These are phyloP conservation scores for Uromys caudimaculatus DNA, from an alignment of 2,797 vertebrate genomes.

Conservation along the genomic window DNA sequence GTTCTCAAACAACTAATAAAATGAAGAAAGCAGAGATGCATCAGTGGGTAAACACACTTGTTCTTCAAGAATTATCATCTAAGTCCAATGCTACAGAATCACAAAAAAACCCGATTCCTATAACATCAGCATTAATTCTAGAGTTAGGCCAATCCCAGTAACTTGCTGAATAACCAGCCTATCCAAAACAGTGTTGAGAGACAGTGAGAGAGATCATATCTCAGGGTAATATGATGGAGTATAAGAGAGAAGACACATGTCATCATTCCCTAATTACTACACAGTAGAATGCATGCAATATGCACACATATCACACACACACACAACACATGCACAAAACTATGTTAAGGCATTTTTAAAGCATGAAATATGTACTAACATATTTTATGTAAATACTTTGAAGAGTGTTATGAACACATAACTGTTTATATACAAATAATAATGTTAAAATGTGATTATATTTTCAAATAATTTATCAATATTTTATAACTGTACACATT, in stretches of 20 bases:
- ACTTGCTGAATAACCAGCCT: not conserved
- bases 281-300: not conserved
- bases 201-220: not conserved
- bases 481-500: not conserved
- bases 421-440: not conserved
- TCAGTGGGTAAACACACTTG: not conserved
- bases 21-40: not conserved
- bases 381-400: not conserved
- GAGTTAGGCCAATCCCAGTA: not conserved
- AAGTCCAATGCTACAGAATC: not conserved
- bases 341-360: not conserved
- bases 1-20: not conserved
- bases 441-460: not conserved
- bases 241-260: not conserved
- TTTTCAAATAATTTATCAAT: not conserved
- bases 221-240: not conserved
- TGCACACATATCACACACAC: not conserved
- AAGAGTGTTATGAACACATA: not conserved
- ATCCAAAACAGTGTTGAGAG: not conserved
- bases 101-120: not conserved
- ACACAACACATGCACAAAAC: not conserved
- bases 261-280: not conserved
- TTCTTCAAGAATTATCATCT: not conserved
- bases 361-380: not conserved
- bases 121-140: not conserved